phyloP scores from a whole-genome alignment of 2,888 invertebrate genomes.

The Sphaerophoria rueppellii region DNA sequence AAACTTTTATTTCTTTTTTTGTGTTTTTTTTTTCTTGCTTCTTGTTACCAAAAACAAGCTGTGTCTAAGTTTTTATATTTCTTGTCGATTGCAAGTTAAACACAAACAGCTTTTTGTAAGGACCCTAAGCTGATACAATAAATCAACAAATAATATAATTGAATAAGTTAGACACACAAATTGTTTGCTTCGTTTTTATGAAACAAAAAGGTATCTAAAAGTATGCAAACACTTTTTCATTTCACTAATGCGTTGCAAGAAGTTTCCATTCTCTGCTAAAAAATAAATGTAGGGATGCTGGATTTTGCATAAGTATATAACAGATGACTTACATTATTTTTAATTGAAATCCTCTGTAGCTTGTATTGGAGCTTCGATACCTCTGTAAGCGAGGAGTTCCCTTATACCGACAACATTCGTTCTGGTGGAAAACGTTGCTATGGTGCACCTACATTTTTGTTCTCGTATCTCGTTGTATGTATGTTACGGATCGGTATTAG shows the following conservation, averaged over 20 bases:
- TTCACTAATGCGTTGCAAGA: conserved; percentile 64
- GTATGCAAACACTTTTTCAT: conserved; percentile 64
- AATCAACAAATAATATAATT: conserved; percentile 63
- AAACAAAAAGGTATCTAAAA: conserved; percentile 9
- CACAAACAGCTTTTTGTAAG: conserved; percentile 32
- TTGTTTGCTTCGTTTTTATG: conserved; percentile 3
- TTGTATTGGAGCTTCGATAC: conserved; percentile 22
- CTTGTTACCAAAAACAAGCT: conserved; percentile 18
- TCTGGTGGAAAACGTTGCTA: conserved; percentile 4
- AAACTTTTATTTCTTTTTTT: conserved; percentile 21
- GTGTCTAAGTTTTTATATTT: conserved; percentile 37
- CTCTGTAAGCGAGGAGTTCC: conserved; percentile 7
- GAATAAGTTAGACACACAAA: conserved; percentile 56
- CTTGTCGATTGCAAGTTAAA: conserved; percentile 56
- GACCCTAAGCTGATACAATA: conserved; percentile 32
- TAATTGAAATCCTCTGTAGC: conserved; percentile 68
- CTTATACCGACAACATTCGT: background rate
- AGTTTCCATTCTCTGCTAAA: background rate
- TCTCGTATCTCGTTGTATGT: background rate
- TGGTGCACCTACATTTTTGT: conserved; percentile 1
- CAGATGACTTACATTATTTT: conserved; percentile 69
- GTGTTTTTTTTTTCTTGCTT: background rate
- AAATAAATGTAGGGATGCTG: conserved; percentile 2
- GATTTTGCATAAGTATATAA: conserved; percentile 59
- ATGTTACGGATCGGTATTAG: background rate